Conservation (phyloP, 2,113 vertebrate genomes). For the Coregonus clupeaformis region DNA sequence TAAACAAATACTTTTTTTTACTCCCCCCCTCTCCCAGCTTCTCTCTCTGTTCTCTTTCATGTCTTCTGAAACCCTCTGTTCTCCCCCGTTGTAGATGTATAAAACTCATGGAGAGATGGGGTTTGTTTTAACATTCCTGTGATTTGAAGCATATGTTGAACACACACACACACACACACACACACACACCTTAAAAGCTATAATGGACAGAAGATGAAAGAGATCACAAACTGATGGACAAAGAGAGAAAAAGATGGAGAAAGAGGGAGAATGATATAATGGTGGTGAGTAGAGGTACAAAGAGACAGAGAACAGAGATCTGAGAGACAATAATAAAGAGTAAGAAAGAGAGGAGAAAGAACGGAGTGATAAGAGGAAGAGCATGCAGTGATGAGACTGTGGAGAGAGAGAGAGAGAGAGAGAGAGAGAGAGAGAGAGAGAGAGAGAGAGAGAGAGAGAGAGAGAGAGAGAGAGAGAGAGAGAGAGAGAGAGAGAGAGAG, state of each 20-base stretch:
- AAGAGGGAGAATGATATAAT: slow-evolving; percentile 26
- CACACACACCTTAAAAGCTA: slow-evolving; percentile 35
- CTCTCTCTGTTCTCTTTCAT: slow-evolving; percentile 54
- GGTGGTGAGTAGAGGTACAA: slow-evolving; percentile 32
- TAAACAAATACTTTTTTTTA: slow-evolving; percentile 61
- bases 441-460: accelerated
- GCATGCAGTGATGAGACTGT: too few species aligned
- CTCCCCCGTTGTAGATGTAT: slow-evolving; percentile 52
- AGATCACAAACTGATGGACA: slow-evolving; percentile 37
- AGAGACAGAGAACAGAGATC: slow-evolving; percentile 11
- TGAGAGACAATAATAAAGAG: slow-evolving; percentile 11
- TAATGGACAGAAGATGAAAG: slow-evolving; percentile 57
- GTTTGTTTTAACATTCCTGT: slow-evolving; percentile 65
- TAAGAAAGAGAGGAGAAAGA: neutral
- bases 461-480: neutral
- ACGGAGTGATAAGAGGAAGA: neutral
- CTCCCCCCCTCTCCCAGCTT: slow-evolving; percentile 25
- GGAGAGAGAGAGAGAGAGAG: neutral
- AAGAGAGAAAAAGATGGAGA: slow-evolving; percentile 37
- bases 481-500: neutral
- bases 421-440: neutral
- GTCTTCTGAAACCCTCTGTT: slow-evolving; percentile 45
- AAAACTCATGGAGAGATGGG: slow-evolving; percentile 64
- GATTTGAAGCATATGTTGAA: slow-evolving; percentile 42
- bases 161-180: slow-evolving; percentile 7